Percentiles rank a stretch among this genome's conserved stretches.
Conservation (phyloP, 2,113 vertebrate species). For the Poecile atricapillus region DNA sequence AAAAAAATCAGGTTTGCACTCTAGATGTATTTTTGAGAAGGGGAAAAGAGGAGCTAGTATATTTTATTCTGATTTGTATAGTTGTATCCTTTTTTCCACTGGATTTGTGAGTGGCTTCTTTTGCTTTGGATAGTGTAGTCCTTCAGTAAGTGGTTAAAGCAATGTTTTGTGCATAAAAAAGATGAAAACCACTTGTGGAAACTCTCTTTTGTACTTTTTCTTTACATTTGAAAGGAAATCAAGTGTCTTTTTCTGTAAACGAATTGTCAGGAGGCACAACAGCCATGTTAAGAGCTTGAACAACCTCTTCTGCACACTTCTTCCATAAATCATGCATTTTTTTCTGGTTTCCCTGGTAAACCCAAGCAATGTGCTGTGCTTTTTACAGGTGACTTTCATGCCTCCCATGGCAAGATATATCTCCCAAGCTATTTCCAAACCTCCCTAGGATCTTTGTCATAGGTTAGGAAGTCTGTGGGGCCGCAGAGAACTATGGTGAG, state of each 20-base stretch:
- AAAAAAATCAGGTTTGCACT: neutral
- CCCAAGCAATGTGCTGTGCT: neutral
- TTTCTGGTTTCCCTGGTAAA: constrained; percentile 11
- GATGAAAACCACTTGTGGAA: constrained; percentile 24
- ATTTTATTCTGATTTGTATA: constrained; percentile 33
- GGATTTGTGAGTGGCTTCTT: neutral
- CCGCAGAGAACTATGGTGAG: accelerated
- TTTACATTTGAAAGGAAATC: constrained; percentile 17
- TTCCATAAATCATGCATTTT: constrained; percentile 14
- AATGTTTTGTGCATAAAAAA: constrained; percentile 17
- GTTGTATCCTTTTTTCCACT: constrained; percentile 28
- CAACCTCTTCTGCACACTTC: neutral
- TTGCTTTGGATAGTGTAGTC: neutral
- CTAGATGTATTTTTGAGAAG: neutral
- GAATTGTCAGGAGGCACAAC: neutral
- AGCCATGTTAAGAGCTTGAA: neutral
- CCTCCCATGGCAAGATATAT: neutral
- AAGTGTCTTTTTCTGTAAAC: neutral
- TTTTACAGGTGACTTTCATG: neutral
- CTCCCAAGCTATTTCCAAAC: neutral
- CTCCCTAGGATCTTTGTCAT: neutral
- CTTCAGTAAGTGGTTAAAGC: neutral
- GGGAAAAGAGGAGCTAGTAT: neutral
- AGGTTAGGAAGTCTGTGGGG: neutral
- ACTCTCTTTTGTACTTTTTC: neutral